phyloP scores from a whole-genome alignment of 2,113 vertebrate species.

The Sciurus niger region DNA sequence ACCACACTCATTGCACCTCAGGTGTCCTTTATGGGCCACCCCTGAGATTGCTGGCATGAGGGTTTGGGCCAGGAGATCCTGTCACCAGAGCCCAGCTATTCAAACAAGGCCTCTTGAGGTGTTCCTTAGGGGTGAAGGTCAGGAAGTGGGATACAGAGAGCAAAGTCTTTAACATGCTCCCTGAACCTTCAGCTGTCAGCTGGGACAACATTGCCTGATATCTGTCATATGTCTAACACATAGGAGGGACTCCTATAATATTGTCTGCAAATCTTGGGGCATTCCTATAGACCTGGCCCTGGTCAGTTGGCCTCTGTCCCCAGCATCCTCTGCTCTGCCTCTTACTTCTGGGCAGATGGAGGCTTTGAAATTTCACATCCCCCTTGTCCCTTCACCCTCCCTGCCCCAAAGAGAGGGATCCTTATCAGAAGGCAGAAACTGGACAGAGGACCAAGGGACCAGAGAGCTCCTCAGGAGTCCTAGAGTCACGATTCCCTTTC shows the following conservation, averaged over 20 bases:
- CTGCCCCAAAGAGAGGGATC: not conserved
- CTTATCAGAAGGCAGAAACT: not conserved
- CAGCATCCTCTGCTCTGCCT: not conserved
- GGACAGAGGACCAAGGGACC: not conserved
- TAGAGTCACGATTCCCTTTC: not conserved
- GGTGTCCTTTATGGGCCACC: not conserved
- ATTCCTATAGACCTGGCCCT: not conserved
- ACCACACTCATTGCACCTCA: fast-evolving
- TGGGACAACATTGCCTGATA: no score
- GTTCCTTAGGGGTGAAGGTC: not conserved
- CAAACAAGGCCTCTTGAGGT: not conserved
- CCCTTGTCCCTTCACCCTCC: not conserved
- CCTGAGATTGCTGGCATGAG: not conserved
- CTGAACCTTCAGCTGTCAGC: not conserved
- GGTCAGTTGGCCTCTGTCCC: not conserved
- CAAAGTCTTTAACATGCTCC: not conserved
- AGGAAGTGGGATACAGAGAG: not conserved
- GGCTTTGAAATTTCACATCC: not conserved
- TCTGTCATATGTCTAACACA: fast-evolving
- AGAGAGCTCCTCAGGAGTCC: not conserved
- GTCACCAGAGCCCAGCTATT: not conserved
- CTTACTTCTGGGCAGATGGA: not conserved
- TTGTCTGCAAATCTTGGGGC: not conserved
- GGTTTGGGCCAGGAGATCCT: not conserved
- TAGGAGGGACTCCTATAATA: fast-evolving